Evolutionary conservation across 2,888 invertebrate species (phyloP).

Genomic region (Herminia tarsipennalis): DNA sequence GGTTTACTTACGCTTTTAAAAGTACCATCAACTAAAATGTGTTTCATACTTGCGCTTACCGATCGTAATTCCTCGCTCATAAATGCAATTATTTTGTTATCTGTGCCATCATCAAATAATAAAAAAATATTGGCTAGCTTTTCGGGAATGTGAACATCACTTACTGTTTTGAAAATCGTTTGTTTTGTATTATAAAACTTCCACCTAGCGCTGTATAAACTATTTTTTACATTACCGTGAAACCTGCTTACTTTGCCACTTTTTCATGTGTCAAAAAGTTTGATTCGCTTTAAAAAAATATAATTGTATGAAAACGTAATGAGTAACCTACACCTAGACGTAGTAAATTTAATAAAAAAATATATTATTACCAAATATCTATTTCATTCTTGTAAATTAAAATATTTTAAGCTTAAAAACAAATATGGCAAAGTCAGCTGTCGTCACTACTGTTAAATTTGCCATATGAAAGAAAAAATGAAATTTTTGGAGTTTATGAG

Average conservation of each 20-base stretch:
- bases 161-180: too few relatives aligned
- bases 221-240: too few relatives aligned
- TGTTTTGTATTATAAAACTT: too few relatives aligned
- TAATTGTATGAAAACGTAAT: neutral
- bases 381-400: neutral
- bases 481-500: neutral
- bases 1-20: conserved; percentile 1
- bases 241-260: conserved; percentile 9
- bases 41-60: too few relatives aligned
- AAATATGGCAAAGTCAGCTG: neutral
- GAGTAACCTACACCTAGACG: neutral
- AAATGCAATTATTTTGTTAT: neutral
- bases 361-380: too few relatives aligned
- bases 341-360: neutral
- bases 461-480: neutral
- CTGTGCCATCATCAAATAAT: neutral
- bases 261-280: conserved; percentile 5
- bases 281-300: neutral
- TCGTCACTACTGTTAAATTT: neutral
- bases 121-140: neutral
- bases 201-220: too few relatives aligned
- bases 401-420: neutral
- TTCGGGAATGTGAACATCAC: too few relatives aligned
- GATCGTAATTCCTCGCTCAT: neutral
- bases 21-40: neutral